Conservation (phyloP, 2,888 invertebrate genomes). For the Empis livida region DNA sequence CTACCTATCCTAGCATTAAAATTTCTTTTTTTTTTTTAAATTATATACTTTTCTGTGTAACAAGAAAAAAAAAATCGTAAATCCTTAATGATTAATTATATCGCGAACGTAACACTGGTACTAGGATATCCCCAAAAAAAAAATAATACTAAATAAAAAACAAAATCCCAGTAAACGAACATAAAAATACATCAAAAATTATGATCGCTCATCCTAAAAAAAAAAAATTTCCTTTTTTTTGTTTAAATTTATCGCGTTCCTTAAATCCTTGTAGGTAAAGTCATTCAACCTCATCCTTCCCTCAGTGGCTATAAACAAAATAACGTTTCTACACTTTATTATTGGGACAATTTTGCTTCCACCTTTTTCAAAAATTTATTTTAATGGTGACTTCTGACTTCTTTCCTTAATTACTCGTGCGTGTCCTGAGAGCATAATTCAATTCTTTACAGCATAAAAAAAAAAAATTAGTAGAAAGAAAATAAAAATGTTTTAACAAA, state of each 20-base stretch:
- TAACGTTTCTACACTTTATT: background rate
- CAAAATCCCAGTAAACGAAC: background rate
- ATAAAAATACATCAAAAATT: background rate
- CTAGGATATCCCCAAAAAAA: background rate
- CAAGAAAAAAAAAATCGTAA: background rate
- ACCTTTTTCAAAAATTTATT: background rate
- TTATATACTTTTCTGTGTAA: background rate
- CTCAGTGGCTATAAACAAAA: background rate
- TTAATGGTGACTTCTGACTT: conserved; percentile 6
- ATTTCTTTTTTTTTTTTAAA: background rate
- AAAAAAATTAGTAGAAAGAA: too few relatives aligned
- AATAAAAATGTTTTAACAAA: background rate
- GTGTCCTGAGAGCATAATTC: conserved; percentile 13
- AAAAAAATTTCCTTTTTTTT: background rate
- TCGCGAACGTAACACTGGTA: background rate
- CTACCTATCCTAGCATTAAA: background rate
- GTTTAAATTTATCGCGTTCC: background rate
- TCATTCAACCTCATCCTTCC: background rate
- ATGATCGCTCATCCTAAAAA: background rate
- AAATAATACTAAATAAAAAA: background rate
- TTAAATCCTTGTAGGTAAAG: background rate
- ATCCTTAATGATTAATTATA: conserved; percentile 3
- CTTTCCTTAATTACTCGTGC: conserved; percentile 13
- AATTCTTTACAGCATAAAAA: conserved; percentile 1
- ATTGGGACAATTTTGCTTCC: conserved; percentile 3